phyloP scores from a whole-genome alignment of 2,113 vertebrate species.

The Catharus bicknelli region DNA sequence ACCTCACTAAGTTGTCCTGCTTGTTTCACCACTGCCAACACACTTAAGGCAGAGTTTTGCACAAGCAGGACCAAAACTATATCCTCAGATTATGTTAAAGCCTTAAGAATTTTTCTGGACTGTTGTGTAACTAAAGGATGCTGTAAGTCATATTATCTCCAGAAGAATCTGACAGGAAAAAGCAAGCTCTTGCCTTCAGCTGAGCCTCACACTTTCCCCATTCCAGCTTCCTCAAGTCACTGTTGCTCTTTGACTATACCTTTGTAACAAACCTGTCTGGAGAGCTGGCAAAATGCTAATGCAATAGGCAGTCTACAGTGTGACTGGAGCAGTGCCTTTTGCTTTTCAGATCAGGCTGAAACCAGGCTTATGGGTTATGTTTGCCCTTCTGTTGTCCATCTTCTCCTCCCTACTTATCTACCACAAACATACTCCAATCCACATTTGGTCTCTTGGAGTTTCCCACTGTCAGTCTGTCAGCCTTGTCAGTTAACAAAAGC shows the following conservation, averaged over 20 bases:
- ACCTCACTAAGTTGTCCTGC: background rate
- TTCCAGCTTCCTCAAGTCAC: background rate
- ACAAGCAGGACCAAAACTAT: background rate
- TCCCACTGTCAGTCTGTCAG: background rate
- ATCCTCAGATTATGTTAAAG: background rate
- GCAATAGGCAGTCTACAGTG: background rate
- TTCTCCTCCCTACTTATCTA: background rate
- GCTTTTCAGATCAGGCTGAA: background rate
- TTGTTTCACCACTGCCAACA: background rate
- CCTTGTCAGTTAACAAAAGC: background rate
- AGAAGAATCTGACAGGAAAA: background rate
- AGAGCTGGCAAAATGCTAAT: background rate
- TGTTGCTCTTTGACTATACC: background rate
- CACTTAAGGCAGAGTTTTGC: background rate
- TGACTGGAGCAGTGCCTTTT: background rate
- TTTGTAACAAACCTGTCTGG: background rate
- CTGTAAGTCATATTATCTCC: background rate
- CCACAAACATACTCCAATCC: background rate
- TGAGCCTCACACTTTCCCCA: background rate
- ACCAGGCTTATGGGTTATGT: background rate
- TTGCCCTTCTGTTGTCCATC: background rate
- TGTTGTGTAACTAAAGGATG: background rate
- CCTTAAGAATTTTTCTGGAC: background rate
- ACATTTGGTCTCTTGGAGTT: background rate
- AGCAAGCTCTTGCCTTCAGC: background rate